Evolutionary conservation across 2,888 invertebrate species (phyloP), one percentile per base, ranked within the genome.

Genomic region (Leucozona laternaria): DNA sequence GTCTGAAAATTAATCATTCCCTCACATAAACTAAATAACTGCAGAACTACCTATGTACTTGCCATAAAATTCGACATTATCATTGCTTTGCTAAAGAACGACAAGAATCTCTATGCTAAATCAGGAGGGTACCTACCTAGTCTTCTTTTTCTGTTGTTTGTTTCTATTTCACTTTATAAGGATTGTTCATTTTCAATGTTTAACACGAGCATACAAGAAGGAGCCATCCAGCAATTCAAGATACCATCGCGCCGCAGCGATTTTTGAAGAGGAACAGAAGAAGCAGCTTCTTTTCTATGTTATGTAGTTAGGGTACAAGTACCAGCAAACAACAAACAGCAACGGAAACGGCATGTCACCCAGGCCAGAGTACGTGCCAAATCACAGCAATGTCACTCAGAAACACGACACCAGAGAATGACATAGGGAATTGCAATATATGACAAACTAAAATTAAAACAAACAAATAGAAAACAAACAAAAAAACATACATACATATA

Each of bases 131-230:
- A 13, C 17, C 11, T 6, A 0, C 2, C 1, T 15, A 3, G 8
- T 11, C 45, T 66, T 37, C n/a, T 31, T 62, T 25, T 64, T 48
- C 22, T 37, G 37, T 81, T 37, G 37, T 81, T 55, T 48, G 20
- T 53, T 34, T 17, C 28, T 40, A 22, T 62, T 77, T 13, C 72
- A 58, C 50, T 64, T 79, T 55, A 37, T 37, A 45, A 50, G 34
- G 79, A 84, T 75, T 84, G 83, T 84, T 84, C 79, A 84, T 84
- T 84, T 84, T 75, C 79, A 75, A 79, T 84, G 79, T 79, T 84
- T 79, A 75, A 79, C 83, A 84, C 57, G 17, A 71, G 70, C 70
- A 79, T 71, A 84, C 83, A 79, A 57, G 57, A 60, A 79, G 50
- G 34, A 31, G 20, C 37, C 31, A 31, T 4, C 55, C 1, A 57